A percentile compares a stretch with the other conserved stretches of the same genome.
Conservation (phyloP, 2,113 vertebrate species). For the Thalassarche chlororhynchos region DNA sequence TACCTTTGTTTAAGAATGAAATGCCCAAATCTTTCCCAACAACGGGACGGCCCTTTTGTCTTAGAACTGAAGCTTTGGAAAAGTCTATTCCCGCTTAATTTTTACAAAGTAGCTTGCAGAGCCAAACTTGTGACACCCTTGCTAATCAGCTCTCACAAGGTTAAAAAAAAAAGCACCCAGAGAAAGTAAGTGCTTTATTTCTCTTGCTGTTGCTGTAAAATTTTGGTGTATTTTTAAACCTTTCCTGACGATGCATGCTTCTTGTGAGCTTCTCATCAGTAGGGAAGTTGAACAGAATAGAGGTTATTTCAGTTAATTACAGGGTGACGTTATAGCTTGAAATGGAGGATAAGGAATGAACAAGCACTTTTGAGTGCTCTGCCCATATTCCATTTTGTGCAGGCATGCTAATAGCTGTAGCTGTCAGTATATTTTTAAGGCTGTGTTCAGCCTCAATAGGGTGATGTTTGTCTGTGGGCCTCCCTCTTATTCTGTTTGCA, state of each 20-base stretch:
- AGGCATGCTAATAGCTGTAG: neutral
- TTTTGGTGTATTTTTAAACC: conserved; percentile 39
- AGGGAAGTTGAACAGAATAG: neutral
- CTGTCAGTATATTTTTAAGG: conserved; percentile 37
- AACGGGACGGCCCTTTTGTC: neutral
- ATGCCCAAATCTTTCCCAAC: neutral
- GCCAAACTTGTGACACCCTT: neutral
- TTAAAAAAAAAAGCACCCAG: neutral
- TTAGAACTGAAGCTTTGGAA: neutral
- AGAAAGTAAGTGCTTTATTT: neutral
- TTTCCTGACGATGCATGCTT: neutral
- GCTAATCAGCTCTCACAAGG: neutral
- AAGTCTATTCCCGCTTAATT: neutral
- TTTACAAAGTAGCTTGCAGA: neutral
- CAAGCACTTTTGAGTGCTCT: neutral
- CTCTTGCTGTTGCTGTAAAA: neutral
- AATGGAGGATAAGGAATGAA: conserved; percentile 34
- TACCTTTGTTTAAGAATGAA: neutral
- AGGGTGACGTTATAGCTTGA: conserved; percentile 7
- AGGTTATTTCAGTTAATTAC: conserved; percentile 49
- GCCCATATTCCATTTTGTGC: neutral
- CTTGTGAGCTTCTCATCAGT: conserved; percentile 19
- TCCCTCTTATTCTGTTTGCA: conserved; percentile 11
- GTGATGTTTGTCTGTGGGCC: conserved; percentile 26
- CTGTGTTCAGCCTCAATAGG: neutral